Evolutionary conservation across 1,140 invertebrate species (phyloP).

Genomic region (Anadara kagoshimensis): DNA sequence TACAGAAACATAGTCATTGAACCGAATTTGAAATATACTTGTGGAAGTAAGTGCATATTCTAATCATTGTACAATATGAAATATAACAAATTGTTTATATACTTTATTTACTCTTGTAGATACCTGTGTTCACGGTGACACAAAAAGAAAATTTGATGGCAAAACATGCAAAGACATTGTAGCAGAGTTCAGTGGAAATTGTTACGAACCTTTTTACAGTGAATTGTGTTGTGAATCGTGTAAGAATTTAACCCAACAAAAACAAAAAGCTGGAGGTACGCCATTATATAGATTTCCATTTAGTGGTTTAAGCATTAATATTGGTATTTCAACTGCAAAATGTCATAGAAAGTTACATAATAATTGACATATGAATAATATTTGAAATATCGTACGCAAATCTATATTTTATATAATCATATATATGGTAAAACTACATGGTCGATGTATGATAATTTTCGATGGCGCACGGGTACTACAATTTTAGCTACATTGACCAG

Average conservation of each 20-base stretch:
- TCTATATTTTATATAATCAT: too few relatives aligned
- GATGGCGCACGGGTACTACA: too few relatives aligned
- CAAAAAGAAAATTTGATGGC: conserved; percentile 24
- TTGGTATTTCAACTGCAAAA: too few relatives aligned
- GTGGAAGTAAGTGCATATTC: background rate
- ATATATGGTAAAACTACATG: too few relatives aligned
- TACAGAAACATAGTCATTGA: background rate
- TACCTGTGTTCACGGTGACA: conserved; percentile 34
- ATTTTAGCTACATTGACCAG: too few relatives aligned
- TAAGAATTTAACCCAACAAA: background rate
- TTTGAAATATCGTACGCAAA: too few relatives aligned
- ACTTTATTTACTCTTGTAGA: conserved; percentile 16
- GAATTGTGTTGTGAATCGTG: conserved; percentile 36
- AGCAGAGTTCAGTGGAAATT: conserved; percentile 15
- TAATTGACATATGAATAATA: too few relatives aligned
- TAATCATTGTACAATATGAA: background rate
- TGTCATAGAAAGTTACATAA: too few relatives aligned
- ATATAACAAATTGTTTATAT: background rate
- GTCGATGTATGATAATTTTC: too few relatives aligned
- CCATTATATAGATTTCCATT: too few relatives aligned
- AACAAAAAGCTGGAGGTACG: too few relatives aligned
- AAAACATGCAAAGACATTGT: conserved; percentile 19
- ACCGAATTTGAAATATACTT: background rate
- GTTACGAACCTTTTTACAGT: conserved; percentile 29
- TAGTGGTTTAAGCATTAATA: too few relatives aligned